Conservation (phyloP, 2,888 invertebrate species). For the Meiosimyza platycephala region DNA sequence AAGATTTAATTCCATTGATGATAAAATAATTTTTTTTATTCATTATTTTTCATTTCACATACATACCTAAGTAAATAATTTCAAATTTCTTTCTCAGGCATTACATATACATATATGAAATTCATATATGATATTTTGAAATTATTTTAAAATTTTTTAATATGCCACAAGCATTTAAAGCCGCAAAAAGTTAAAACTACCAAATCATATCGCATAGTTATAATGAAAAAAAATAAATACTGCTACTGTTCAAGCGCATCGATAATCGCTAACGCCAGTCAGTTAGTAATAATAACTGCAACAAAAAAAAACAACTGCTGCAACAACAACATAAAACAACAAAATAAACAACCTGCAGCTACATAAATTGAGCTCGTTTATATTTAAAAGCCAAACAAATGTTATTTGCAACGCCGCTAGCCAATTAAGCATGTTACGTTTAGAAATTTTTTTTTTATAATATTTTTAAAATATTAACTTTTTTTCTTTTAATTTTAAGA, state of each 20-base stretch:
- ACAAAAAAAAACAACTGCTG: background rate
- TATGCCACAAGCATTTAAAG: no score
- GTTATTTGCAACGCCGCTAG: background rate
- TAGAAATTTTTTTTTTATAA: background rate
- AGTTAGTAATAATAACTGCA: background rate
- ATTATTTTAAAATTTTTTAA: no score
- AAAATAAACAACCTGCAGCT: no score
- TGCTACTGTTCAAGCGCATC: background rate
- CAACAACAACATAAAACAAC: background rate
- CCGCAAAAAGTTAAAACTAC: background rate
- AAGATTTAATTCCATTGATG: no score
- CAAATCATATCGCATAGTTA: background rate
- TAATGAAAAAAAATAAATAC: background rate
- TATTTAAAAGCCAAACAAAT: no score
- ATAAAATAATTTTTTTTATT: no score
- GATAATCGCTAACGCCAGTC: background rate
- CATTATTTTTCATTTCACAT: no score
- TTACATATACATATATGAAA: no score
- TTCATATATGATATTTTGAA: no score
- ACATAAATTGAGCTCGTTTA: no score
- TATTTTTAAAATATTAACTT: background rate
- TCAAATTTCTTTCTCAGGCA: no score
- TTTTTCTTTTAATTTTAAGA: background rate
- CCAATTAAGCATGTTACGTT: slow-evolving; percentile 12
- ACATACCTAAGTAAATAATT: no score